A percentile compares a stretch with the other conserved stretches of the same genome.
phyloP scores from a whole-genome alignment of 2,797 vertebrate species.

The Petrocephalus sullivani region DNA sequence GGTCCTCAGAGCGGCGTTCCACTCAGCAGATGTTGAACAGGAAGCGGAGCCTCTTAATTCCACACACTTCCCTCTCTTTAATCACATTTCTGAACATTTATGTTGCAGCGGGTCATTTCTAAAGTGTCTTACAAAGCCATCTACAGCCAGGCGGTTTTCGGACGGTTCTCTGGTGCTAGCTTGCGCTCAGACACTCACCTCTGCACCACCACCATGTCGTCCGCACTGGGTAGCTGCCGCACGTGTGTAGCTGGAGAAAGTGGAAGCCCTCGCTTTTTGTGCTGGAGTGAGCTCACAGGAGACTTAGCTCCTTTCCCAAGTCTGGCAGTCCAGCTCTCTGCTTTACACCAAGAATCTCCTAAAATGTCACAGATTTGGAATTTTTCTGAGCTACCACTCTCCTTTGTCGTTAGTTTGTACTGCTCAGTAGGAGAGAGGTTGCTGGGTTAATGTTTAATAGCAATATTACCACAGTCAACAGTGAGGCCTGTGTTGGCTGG shows the following conservation, averaged over 20 bases:
- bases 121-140: neutral
- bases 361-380: neutral
- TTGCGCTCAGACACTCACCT: slow-evolving; percentile 46
- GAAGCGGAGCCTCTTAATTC: neutral
- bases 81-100: neutral
- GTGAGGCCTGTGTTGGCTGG: slow-evolving; percentile 25
- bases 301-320: neutral
- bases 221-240: neutral
- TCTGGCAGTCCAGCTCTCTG: neutral
- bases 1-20: neutral
- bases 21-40: neutral
- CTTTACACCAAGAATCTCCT: neutral
- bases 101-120: neutral
- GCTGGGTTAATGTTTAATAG: slow-evolving; percentile 60
- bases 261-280: neutral
- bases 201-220: slow-evolving; percentile 42
- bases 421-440: slow-evolving; percentile 21
- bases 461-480: slow-evolving; percentile 35
- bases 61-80: neutral
- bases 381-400: neutral
- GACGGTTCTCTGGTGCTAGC: neutral
- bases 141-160: neutral
- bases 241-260: slow-evolving; percentile 15
- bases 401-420: neutral
- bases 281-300: slow-evolving; percentile 15